Evolutionary conservation across 2,888 invertebrate species (phyloP), one percentile per base, ranked within the genome.

Genomic region (Slavum lentiscoides): DNA sequence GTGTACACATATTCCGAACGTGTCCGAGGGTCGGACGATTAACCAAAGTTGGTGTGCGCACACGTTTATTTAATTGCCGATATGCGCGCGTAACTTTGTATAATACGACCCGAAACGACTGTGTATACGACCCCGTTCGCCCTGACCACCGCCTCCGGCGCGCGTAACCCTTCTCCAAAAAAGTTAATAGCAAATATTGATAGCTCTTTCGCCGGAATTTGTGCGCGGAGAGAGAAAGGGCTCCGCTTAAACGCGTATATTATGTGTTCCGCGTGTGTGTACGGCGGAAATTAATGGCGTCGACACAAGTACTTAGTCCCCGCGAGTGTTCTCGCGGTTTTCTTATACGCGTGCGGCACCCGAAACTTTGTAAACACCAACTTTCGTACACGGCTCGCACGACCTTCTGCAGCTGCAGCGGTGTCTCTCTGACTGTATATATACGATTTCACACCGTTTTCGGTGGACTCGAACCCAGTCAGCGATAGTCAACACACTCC

Each of bases 131-230:
- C 30, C 30, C 30, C 2, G 30, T 1, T 30, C 30, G 30, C 30
- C 30, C 30, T 30, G 30, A 59, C 58, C 39, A 21, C 23, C 64
- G 9, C 80, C 59, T 58, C 23, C 62, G n/a, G n/a, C n/a, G n/a
- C n/a, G n/a, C 59, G 30, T 15, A 21, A 49, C 17, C 19, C 17
- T 68, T 15, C 39, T 70, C 39, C 39, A 5, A 64, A 64, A 72
- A 80, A 80, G 61, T 80, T 80, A 72, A 80, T 72, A 58, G 80
- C 62, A 72, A 80, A 80, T 72, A 80, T 80, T 72, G 80, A 80
- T 80, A 72, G 80, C 55, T 64, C 70, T 70, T 64, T 72, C 39
- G 30, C 62, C 72, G 49, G n/a, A 72, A 80, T 80, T 80, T 72
- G 72, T 43, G 30, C 17, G 53, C 4, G 30, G 30, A n/a, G n/a